Evolutionary conservation across 2,113 vertebrate species (phyloP).

Genomic region (Sigmodon hispidus): DNA sequence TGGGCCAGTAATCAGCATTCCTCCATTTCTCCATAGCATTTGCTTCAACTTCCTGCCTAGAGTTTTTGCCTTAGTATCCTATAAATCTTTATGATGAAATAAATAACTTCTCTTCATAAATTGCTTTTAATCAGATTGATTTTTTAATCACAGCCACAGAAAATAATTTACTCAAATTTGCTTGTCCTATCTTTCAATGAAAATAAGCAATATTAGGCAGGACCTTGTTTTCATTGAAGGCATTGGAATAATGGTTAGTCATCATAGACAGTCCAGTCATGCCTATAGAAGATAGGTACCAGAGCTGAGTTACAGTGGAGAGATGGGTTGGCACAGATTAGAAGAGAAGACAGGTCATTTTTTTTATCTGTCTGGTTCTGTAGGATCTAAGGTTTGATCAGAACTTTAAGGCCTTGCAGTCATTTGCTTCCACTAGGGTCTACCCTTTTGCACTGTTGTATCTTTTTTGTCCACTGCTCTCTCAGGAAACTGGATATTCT

Average conservation of each 20-base stretch:
- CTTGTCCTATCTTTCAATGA: not conserved
- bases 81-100: not conserved
- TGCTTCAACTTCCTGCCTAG: not conserved
- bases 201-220: accelerated
- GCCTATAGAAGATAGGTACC: not conserved
- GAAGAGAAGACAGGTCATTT: too few species aligned
- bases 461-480: not conserved
- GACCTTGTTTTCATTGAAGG: not conserved
- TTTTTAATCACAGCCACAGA: not conserved
- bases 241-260: not conserved
- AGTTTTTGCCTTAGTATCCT: not conserved
- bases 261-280: not conserved
- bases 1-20: not conserved
- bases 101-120: not conserved
- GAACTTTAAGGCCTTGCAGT: not conserved
- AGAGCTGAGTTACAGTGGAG: too few species aligned
- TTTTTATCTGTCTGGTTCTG: not conserved
- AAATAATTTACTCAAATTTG: not conserved
- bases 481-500: too few species aligned
- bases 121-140: not conserved
- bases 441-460: not conserved
- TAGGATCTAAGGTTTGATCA: not conserved
- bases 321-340: not conserved
- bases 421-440: too few species aligned
- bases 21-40: not conserved